These are phyloP conservation scores for Myrmophylax atrothorax DNA, from an alignment of 2,113 vertebrate genomes.

Conservation along the genomic window DNA sequence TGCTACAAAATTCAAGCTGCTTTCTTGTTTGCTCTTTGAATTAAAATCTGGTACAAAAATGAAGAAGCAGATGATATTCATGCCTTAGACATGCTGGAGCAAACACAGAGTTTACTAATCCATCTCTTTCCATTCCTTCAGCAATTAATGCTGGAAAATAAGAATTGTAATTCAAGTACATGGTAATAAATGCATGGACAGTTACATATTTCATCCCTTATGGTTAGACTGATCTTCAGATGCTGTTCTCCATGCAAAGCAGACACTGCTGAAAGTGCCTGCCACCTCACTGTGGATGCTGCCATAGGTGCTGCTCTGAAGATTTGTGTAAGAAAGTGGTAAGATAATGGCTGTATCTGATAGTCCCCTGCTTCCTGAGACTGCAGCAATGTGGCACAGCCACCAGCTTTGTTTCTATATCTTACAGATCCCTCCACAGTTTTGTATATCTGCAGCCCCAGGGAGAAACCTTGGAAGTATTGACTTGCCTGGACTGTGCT, in stretches of 20 bases:
- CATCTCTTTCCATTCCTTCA: neutral
- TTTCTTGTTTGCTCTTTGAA: neutral
- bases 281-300: accelerated
- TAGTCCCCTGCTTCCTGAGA: neutral
- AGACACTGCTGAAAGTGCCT: neutral
- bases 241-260: neutral
- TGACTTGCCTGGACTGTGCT: neutral
- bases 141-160: neutral
- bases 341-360: neutral
- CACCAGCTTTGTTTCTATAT: neutral
- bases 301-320: neutral
- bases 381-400: neutral
- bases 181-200: neutral
- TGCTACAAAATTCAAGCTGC: neutral
- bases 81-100: neutral
- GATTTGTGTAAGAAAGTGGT: neutral
- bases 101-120: neutral
- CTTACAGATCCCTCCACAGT: neutral
- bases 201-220: neutral
- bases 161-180: neutral
- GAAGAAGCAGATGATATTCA: neutral
- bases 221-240: neutral
- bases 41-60: neutral
- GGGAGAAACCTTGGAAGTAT: neutral
- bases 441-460: neutral